Conservation (phyloP, 2,888 invertebrate genomes). For the Nemotelus nigrinus region DNA sequence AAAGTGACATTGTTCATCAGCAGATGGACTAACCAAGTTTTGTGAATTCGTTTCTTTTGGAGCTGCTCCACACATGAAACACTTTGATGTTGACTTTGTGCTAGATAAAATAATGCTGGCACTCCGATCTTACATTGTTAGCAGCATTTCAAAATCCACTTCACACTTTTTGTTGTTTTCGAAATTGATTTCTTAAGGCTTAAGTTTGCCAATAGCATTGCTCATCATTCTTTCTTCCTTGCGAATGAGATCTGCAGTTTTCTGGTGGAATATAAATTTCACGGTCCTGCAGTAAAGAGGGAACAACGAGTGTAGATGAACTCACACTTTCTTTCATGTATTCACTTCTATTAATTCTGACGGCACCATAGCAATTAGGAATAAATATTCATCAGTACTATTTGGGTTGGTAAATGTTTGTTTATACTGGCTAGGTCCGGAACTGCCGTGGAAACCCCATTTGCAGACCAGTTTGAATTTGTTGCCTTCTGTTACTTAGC, state of each 20-base stretch:
- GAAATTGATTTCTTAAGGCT: background rate
- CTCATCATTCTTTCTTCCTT: background rate
- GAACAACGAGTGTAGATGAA: background rate
- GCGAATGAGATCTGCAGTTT: background rate
- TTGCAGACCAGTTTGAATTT: constrained; percentile 8
- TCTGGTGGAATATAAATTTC: background rate
- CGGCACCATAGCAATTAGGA: background rate
- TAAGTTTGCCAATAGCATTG: background rate
- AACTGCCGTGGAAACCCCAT: background rate
- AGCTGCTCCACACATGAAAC: constrained; percentile 44
- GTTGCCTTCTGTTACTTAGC: background rate
- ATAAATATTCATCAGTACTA: background rate
- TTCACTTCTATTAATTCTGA: background rate
- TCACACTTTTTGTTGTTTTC: background rate
- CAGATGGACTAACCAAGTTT: background rate
- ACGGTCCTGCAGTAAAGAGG: background rate
- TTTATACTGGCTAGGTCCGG: background rate
- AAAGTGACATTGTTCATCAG: background rate
- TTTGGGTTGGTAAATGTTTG: constrained; percentile 3
- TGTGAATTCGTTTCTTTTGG: constrained; percentile 40
- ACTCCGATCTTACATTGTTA: constrained; percentile 45
- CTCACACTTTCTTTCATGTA: background rate
- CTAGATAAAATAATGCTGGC: constrained; percentile 37
- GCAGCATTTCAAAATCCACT: constrained; percentile 26
- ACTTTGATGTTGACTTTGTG: constrained; percentile 41